Evolutionary conservation across 2,113 vertebrate genomes (phyloP), one percentile per base, ranked within the genome.

Genomic region (Tricholaema leucomelas): DNA sequence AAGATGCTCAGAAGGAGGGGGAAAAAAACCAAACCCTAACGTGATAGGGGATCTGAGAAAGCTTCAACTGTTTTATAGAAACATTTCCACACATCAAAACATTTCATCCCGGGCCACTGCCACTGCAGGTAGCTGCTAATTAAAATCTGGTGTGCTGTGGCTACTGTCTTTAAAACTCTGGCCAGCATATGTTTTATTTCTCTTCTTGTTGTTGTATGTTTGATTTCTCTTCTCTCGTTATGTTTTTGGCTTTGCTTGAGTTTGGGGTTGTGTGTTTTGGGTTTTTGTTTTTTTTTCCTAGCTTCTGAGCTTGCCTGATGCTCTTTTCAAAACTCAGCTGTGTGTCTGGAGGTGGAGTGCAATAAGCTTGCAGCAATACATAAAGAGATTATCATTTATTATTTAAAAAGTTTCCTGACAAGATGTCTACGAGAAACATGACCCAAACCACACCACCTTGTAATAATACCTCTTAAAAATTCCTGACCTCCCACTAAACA

Each of bases 341-440:
- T 71, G 82, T 80, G 72, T 81, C 75, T 66, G 83, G 91, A 94
- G 93, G 85, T 89, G 84, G 82, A 73, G 81, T 91, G 96, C 93
- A 97, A 92, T 94, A 96, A 93, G 55, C 52, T 90, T 88, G 79
- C 89, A 77, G n/a, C 33, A 9, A 75, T 91, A 58, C 40, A 94
- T 92, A 96, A 92, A 94, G 95, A 97, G 88, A 96, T 97, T 96
- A 91, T 86, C 96, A 97, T 97, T 97, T 97, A 96, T 97, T 95
- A 94, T 92, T 96, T 79, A 80, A 93, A 97, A 96, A 95, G 84
- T 93, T 92, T 96, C 94, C 94, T 96, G 95, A 93, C 91, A 86
- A 88, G 91, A 93, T 93, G 80, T 60, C 58, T 92, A 40, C 66
- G 72, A 94, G 87, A 86, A 94, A 92, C 92, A 92, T 71, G 95